A percentile compares a stretch with the other conserved stretches of the same genome.
Evolutionary conservation across 1,140 invertebrate species (phyloP).

Genomic region (Lordiphosa clarofinis): DNA sequence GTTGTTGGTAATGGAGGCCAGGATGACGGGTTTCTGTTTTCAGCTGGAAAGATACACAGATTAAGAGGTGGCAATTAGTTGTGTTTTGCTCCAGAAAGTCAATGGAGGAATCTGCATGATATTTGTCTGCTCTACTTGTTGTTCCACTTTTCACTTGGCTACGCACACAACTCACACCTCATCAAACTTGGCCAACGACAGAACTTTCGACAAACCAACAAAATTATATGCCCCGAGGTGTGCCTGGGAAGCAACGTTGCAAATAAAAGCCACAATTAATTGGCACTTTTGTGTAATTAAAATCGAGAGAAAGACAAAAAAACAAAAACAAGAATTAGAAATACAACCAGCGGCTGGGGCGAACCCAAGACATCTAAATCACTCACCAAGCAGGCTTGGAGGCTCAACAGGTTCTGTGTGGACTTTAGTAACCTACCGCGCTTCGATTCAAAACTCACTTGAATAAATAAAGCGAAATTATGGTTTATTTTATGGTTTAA

Average conservation of each 20-base stretch:
- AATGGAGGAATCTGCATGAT: neutral
- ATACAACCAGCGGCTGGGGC: conserved; percentile 5
- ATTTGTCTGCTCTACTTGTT: conserved; percentile 54
- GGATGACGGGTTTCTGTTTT: conserved; percentile 29
- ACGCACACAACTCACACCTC: conserved; percentile 25
- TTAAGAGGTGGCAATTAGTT: conserved; percentile 9
- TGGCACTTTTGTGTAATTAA: conserved; percentile 70
- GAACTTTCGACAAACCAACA: conserved; percentile 20
- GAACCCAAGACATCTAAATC: conserved; percentile 31
- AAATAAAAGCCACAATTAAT: conserved; percentile 60
- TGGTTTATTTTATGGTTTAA: neutral
- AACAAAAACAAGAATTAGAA: conserved; percentile 14
- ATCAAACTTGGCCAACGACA: conserved; percentile 13
- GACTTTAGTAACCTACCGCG: conserved; percentile 1
- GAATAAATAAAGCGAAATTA: conserved; percentile 11
- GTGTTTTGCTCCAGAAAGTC: conserved; percentile 26
- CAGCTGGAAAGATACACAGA: conserved; percentile 25
- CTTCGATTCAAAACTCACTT: neutral
- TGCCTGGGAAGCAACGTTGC: conserved; percentile 20
- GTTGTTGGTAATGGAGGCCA: conserved; percentile 45
- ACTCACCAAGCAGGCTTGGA: conserved; percentile 28
- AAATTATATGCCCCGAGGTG: conserved; percentile 22
- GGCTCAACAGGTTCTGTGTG: conserved; percentile 18
- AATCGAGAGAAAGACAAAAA: conserved; percentile 61
- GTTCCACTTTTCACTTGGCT: conserved; percentile 48